These are phyloP conservation scores for Perognathus longimembris DNA, from an alignment of 2,113 vertebrate genomes.

Conservation along the genomic window DNA sequence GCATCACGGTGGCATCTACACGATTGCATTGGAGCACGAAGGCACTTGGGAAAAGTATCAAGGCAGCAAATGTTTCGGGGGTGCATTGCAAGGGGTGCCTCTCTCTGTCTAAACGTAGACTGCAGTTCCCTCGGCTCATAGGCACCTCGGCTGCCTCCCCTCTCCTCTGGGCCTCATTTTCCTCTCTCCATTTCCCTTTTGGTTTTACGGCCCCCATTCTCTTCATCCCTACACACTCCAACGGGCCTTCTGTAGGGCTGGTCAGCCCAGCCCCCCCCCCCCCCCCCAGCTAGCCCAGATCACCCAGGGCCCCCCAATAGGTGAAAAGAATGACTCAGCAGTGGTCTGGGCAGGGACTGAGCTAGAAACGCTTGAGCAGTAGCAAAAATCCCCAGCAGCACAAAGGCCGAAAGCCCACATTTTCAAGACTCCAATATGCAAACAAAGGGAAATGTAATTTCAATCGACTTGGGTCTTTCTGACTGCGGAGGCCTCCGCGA, in stretches of 20 bases:
- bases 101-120: neutral
- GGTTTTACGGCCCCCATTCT: neutral
- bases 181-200: neutral
- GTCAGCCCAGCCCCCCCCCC: neutral
- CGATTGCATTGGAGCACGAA: neutral
- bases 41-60: constrained; percentile 27
- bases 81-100: constrained; percentile 30
- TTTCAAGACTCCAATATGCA: neutral
- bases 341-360: neutral
- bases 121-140: neutral
- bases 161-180: constrained; percentile 22
- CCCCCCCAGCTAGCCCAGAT: neutral
- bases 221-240: neutral
- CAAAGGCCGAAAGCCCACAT: neutral
- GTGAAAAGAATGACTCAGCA: constrained; percentile 74
- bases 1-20: constrained; percentile 27
- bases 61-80: constrained; percentile 37
- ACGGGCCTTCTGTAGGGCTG: neutral
- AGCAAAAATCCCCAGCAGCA: constrained; percentile 24
- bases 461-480: neutral
- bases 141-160: neutral
- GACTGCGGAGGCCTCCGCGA: constrained; percentile 21
- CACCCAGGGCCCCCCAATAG: neutral
- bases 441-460: constrained; percentile 47
- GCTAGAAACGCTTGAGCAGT: neutral